Conservation (phyloP, 2,113 vertebrate genomes). For the Anhinga rufa region DNA sequence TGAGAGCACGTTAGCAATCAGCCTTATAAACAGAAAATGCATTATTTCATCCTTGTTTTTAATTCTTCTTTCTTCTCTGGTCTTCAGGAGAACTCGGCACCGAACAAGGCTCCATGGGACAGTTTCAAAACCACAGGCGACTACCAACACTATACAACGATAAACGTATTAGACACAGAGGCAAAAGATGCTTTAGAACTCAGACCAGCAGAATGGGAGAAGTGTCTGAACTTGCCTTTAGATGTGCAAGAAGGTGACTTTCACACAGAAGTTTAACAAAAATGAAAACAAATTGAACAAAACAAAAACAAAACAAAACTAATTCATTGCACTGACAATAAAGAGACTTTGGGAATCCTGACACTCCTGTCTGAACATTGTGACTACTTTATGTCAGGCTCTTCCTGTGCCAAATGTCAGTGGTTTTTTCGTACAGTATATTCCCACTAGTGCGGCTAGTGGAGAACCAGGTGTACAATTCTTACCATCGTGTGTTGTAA, state of each 20-base stretch:
- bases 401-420: conserved; percentile 90
- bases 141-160: conserved; percentile 98
- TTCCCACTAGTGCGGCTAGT: conserved; percentile 92
- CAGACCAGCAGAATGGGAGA: conserved; percentile 97
- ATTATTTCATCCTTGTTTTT: not conserved
- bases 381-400: conserved; percentile 81
- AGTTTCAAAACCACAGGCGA: conserved; percentile 95
- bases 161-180: conserved; percentile 96
- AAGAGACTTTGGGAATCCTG: conserved; percentile 91
- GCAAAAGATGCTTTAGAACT: conserved; percentile 97
- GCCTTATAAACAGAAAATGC: not conserved
- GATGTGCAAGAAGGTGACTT: conserved; percentile 98
- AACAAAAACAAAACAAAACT: conserved; percentile 49
- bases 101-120: conserved; percentile 97
- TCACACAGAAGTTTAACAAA: conserved; percentile 94
- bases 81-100: conserved; percentile 90
- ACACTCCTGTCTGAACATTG: conserved; percentile 85
- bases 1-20: not conserved
- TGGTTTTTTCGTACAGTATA: conserved; percentile 82
- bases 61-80: conserved; percentile 39
- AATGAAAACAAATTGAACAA: conserved; percentile 29
- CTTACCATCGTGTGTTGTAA: conserved; percentile 99
- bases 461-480: conserved; percentile 98
- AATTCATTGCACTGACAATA: conserved; percentile 87
- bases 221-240: conserved; percentile 97